Evolutionary conservation across 2,888 invertebrate species (phyloP).

Genomic region (Helobdella robusta): DNA sequence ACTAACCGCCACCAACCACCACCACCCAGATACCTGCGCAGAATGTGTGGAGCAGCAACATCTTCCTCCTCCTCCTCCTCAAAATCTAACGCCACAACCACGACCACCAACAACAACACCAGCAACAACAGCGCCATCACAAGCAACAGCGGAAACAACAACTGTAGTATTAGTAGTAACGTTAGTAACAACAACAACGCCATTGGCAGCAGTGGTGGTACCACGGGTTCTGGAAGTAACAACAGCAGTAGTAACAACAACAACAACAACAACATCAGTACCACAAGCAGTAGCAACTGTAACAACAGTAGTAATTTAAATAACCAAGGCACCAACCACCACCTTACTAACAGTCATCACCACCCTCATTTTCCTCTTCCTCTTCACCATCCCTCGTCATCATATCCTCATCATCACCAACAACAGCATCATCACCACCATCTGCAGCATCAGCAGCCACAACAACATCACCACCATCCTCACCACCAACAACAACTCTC

Average conservation of each 20-base stretch:
- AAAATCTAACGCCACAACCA: constrained; percentile 17
- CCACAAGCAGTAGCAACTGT: too few relatives aligned
- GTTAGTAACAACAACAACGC: too few relatives aligned
- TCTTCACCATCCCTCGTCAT: background rate
- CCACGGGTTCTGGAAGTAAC: background rate
- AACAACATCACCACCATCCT: background rate
- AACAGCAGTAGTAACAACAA: background rate
- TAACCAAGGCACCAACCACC: background rate
- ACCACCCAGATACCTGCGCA: too few relatives aligned
- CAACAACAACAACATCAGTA: constrained; percentile 6
- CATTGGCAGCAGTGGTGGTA: too few relatives aligned
- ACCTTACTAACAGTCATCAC: constrained; percentile 8
- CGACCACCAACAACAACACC: constrained; percentile 20
- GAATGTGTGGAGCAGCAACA: constrained; percentile 7
- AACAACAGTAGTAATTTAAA: constrained; percentile 9
- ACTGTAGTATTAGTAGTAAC: too few relatives aligned
- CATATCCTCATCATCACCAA: background rate
- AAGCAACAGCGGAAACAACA: too few relatives aligned
- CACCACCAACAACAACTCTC: background rate
- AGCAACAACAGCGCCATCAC: too few relatives aligned
- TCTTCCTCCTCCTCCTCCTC: constrained; percentile 4
- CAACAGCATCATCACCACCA: constrained; percentile 11
- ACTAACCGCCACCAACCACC: too few relatives aligned
- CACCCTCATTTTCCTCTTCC: background rate
- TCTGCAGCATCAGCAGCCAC: too few relatives aligned